These are phyloP conservation scores for Clunio marinus DNA, from an alignment of 2,888 invertebrate genomes.

Conservation along the genomic window DNA sequence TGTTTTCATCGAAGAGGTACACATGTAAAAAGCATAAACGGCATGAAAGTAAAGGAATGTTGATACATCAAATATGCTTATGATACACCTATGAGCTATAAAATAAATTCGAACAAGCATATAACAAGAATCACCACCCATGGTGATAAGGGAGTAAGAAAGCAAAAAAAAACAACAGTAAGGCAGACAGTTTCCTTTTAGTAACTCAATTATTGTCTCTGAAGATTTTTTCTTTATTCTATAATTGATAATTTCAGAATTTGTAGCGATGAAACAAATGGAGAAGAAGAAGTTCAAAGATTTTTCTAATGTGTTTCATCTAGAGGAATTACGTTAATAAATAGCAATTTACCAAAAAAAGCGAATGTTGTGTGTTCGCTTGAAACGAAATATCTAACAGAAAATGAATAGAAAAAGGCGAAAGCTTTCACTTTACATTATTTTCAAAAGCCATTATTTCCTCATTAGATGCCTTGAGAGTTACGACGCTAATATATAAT, in stretches of 20 bases:
- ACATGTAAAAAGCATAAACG: neutral
- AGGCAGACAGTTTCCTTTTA: neutral
- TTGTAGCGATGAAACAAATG: no score
- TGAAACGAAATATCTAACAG: no score
- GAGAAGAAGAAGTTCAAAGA: no score
- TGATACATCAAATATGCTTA: constrained; percentile 17
- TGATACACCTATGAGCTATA: constrained; percentile 30
- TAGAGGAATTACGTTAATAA: no score
- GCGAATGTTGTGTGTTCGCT: no score
- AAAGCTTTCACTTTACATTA: constrained; percentile 24
- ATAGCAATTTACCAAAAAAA: no score
- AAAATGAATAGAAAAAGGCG: no score
- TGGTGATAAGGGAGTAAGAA: neutral
- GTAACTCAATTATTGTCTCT: neutral
- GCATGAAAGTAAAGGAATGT: neutral
- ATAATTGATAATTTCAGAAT: constrained; percentile 6
- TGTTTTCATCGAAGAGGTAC: neutral
- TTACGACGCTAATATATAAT: neutral
- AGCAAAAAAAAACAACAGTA: no score
- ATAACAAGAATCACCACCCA: neutral
- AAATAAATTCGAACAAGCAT: neutral
- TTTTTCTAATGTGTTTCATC: no score
- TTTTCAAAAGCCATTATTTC: constrained; percentile 22
- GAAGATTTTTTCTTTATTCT: no score
- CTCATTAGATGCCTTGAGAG: constrained; percentile 5